Evolutionary conservation across 2,888 invertebrate species (phyloP), one percentile per base, ranked within the genome.

Genomic region (Hemaris fuciformis): DNA sequence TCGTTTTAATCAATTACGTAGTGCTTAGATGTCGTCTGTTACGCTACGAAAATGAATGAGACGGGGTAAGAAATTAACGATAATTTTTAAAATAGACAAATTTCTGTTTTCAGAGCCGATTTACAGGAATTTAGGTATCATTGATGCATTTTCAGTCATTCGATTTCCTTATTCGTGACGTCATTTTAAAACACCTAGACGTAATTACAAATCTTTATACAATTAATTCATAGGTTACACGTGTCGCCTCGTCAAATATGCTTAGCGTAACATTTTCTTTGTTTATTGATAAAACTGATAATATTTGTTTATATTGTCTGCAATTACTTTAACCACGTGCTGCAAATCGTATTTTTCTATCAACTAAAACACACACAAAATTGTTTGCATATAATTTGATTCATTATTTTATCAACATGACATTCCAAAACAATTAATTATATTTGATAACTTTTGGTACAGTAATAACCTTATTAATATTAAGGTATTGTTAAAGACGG

Each of bases 261-360:
- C 53, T 3, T 31, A 27, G 27, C 18, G 7, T 27, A 53, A 53
- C 25, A 31, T 53, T 31, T 53, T 31, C 27, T 53, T 53, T 46
- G 25, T 46, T n/a, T 31, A 53, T 53, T 53, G 53, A 31, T 53
- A 53, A 53, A 53, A 8, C 18, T 53, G 53, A 53, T 53, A 18
- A 8, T 8, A 27, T 31, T 18, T 53, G 10, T 18, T 53, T 53
- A 8, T 27, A 8, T n/a, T 53, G 53, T 18, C 53, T 53, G 31
- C 53, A 18, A 31, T 53, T 53, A 18, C 53, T 31, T 53, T 53
- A 15, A 31, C 27, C 53, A 31, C 53, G 31, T 53, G 18, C 53
- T 15, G 8, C 15, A 53, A 18, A 18, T 18, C 18, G 2, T 18
- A 8, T 53, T 53, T 45, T 53, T 25, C 48, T 53, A 1, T 31